phyloP scores from a whole-genome alignment of 2,113 vertebrate species.

The Columba livia region DNA sequence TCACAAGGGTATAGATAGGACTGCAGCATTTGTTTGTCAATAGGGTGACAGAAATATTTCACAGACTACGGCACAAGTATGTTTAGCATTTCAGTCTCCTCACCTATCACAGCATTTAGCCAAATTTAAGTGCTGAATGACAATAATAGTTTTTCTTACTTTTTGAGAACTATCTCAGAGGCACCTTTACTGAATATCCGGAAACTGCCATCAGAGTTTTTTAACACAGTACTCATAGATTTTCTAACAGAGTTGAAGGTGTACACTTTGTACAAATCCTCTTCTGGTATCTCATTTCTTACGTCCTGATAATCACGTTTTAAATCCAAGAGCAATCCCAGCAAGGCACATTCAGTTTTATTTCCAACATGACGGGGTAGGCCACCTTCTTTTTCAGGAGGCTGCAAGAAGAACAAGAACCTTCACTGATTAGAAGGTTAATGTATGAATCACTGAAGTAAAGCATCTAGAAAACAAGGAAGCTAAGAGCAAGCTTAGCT shows the following conservation, averaged over 20 bases:
- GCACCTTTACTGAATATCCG: conserved; percentile 99
- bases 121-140: background rate
- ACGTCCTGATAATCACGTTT: conserved; percentile 96
- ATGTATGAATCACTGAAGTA: background rate
- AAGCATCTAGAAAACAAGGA: background rate
- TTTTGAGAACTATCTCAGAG: conserved; percentile 98
- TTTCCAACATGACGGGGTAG: conserved; percentile 97
- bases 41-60: background rate
- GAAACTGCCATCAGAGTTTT: conserved; percentile 94
- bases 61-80: background rate
- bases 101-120: background rate
- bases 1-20: background rate
- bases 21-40: background rate
- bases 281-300: conserved; percentile 96
- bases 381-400: conserved; percentile 98
- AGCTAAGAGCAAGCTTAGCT: background rate
- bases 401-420: conserved; percentile 73
- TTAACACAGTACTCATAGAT: conserved; percentile 98
- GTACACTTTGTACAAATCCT: conserved; percentile 97
- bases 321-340: conserved; percentile 91
- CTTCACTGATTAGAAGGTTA: background rate
- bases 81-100: background rate
- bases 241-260: conserved; percentile 99
- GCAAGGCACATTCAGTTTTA: conserved; percentile 99
- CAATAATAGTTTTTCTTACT: conserved; percentile 79